Base-by-base conservation (phyloP, 1,140 invertebrate genomes). In the Hirudo medicinalis region DNA sequence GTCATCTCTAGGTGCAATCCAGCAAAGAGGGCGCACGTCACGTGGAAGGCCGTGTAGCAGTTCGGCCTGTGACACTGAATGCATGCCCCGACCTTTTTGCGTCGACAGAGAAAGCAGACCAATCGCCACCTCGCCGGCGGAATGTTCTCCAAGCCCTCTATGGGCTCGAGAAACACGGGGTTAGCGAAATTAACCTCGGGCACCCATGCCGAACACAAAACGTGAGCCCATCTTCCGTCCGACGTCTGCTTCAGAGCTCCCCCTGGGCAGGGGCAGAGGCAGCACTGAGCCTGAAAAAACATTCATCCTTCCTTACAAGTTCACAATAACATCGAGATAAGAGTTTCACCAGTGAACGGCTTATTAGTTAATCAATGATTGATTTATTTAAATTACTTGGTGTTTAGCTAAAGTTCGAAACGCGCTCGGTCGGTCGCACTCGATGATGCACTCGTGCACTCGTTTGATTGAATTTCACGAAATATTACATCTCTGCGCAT, bases 191-290 rank as follows among this genome's bases (percentile, higher is more conserved):
- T 87, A 22, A 97, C 94, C 87, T 99, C 95, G 5, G 95, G 96
- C 78, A 99, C 96, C 94, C 95, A 99, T 8, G 99, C 83, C 2
- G 94, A 95, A 83, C 96, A 99, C 0, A 98, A 92, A 5, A 99
- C 94, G 83, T 99, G 96, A 27, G 94, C 94, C 96, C 96, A 99
- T 6, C 90, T 88, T 0, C 90, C 88, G 81, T 91, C 87, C 81
- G 97, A 94, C 0, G 95, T 98, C 83, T 98, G 94, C 82, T 99
- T 99, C 76, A 99, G 97, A 60, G 96, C 96, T 71, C 96, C 96
- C 69, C 94, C 94, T 78, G 92, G 91, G 81, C 98, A 98, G 0
- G 96, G 95, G 84, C 96, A 99, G 8, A 99, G 84, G 32, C 91
- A 91, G 85, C 96, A 99, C 79, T 96, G 92, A 22, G 15, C 3